Percentiles rank a stretch among this genome's conserved stretches.
Evolutionary conservation across 1,140 invertebrate species (phyloP).

Genomic region (Stegodyphus dumicola): DNA sequence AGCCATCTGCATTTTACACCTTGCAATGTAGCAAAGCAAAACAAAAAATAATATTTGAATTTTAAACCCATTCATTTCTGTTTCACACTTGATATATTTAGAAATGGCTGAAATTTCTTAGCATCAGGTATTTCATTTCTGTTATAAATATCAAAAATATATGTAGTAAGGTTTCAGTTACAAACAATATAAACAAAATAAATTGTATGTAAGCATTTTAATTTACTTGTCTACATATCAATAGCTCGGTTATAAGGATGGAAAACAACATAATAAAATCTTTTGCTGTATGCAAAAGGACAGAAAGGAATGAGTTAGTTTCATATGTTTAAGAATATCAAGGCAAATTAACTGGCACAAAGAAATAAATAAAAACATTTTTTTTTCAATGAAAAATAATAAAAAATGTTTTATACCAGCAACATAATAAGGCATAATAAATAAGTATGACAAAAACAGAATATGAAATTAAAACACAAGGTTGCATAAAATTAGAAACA

Average conservation of each 20-base stretch:
- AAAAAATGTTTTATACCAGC: background rate
- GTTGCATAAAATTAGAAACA: background rate
- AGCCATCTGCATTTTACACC: conserved; percentile 57
- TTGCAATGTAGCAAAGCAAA: conserved; percentile 51
- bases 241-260: too few relatives aligned
- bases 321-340: conserved; percentile 19
- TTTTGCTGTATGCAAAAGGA: background rate
- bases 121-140: too few relatives aligned
- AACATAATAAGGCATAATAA: background rate
- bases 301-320: conserved; percentile 10
- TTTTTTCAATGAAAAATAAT: background rate
- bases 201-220: too few relatives aligned
- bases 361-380: background rate
- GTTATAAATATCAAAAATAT: too few relatives aligned
- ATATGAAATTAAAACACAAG: background rate
- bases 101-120: too few relatives aligned
- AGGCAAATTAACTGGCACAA: conserved; percentile 24
- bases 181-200: too few relatives aligned
- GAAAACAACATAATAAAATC: background rate
- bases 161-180: too few relatives aligned
- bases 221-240: too few relatives aligned
- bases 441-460: background rate
- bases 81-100: background rate
- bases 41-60: conserved; percentile 33
- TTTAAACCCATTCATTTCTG: conserved; percentile 23